Evolutionary conservation across 2,797 vertebrate species (phyloP).

Genomic region (Hylomyscus alleni): DNA sequence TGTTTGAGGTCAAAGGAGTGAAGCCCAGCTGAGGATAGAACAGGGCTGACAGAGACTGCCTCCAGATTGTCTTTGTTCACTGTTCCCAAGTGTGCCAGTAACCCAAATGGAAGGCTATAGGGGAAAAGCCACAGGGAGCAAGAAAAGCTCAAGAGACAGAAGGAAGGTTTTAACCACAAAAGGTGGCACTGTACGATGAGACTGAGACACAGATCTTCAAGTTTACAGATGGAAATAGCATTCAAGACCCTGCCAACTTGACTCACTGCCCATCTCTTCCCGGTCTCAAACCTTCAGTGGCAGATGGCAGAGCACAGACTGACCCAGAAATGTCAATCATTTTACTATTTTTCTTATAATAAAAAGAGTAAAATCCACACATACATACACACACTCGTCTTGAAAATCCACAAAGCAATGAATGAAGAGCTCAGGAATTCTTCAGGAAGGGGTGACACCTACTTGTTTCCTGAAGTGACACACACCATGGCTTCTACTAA

Average conservation of each 20-base stretch:
- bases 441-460: not conserved
- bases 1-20: not conserved
- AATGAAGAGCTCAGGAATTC: slow-evolving; percentile 25
- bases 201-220: not conserved
- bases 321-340: slow-evolving; percentile 78
- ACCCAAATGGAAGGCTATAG: slow-evolving; percentile 22
- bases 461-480: not conserved
- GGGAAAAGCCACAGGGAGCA: not conserved
- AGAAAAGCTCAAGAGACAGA: slow-evolving; percentile 31
- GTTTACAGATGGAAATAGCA: slow-evolving; percentile 42
- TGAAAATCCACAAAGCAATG: slow-evolving; percentile 56
- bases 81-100: slow-evolving; percentile 38
- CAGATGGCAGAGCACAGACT: slow-evolving; percentile 70
- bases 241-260: slow-evolving; percentile 70
- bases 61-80: not conserved
- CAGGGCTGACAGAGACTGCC: not conserved
- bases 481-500: slow-evolving; percentile 33
- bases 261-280: not conserved
- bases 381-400: not conserved
- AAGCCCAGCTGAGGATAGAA: not conserved
- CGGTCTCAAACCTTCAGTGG: slow-evolving; percentile 64
- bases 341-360: slow-evolving; percentile 60
- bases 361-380: not conserved
- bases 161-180: slow-evolving; percentile 41
- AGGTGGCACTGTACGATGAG: not conserved